Conservation (phyloP, 2,797 vertebrate species). For the Sebastes minor region DNA sequence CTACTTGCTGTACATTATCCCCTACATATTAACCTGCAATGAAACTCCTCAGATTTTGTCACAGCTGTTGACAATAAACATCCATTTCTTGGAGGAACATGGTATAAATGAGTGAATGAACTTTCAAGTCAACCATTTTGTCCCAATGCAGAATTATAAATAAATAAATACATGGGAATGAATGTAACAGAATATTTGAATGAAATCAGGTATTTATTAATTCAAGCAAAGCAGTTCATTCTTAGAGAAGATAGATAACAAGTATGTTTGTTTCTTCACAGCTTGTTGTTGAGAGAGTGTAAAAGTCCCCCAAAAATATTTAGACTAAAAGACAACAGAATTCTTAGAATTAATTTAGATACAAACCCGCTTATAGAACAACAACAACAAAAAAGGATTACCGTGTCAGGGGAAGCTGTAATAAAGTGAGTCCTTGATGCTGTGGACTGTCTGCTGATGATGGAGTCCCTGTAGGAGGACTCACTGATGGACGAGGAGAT, state of each 20-base stretch:
- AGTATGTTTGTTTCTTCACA: background rate
- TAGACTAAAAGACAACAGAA: background rate
- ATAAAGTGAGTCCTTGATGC: constrained; percentile 69
- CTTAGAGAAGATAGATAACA: background rate
- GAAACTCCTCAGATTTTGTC: background rate
- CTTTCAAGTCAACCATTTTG: background rate
- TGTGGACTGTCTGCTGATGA: constrained; percentile 76
- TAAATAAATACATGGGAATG: background rate
- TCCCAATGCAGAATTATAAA: background rate
- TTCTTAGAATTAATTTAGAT: background rate
- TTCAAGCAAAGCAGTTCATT: background rate
- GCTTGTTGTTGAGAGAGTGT: background rate
- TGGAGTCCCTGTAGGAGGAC: constrained; percentile 73
- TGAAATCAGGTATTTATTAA: background rate
- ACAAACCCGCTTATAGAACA: background rate
- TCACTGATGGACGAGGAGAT: constrained; percentile 74
- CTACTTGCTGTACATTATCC: no score
- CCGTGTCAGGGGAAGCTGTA: constrained; percentile 52
- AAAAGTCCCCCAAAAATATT: background rate
- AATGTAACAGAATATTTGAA: background rate
- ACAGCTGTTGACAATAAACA: background rate
- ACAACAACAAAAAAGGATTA: constrained; percentile 28
- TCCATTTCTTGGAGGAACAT: background rate
- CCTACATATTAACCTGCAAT: background rate
- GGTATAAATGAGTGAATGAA: background rate